Evolutionary conservation across 2,888 invertebrate species (phyloP).

Genomic region (Incurvaria masculella): DNA sequence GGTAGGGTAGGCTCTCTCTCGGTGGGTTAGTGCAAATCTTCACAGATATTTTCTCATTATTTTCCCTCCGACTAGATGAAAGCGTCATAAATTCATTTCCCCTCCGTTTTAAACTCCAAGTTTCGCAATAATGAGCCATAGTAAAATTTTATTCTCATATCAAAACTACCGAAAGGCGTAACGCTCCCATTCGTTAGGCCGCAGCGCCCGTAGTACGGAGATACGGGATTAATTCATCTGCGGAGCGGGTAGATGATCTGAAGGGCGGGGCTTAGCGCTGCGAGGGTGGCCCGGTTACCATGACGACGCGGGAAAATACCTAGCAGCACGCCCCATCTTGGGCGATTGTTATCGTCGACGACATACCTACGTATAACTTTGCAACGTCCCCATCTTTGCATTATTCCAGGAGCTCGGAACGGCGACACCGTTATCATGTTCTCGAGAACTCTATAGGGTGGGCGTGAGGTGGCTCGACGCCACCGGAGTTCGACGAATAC

Average conservation of each 20-base stretch:
- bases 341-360: slow-evolving; percentile 42
- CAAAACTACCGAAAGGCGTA: slow-evolving; percentile 32
- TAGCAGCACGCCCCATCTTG: slow-evolving; percentile 42
- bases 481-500: no score
- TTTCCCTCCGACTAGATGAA: no score
- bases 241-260: neutral
- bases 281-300: slow-evolving; percentile 42
- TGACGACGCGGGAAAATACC: slow-evolving; percentile 37
- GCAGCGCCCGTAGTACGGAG: slow-evolving; percentile 30
- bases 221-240: slow-evolving; percentile 10
- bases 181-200: slow-evolving; percentile 28
- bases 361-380: slow-evolving; percentile 17
- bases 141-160: slow-evolving; percentile 44
- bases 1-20: no score
- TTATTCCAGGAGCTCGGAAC: no score
- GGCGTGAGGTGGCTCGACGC: no score
- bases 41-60: no score
- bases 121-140: slow-evolving; percentile 47
- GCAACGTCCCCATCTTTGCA: no score
- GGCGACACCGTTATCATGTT: no score
- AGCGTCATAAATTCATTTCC: no score
- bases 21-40: no score
- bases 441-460: no score
- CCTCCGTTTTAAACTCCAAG: slow-evolving; percentile 20
- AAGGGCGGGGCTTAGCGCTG: slow-evolving; percentile 25